These are phyloP conservation scores for Bos javanicus DNA, from an alignment of 2,113 vertebrate species.

Conservation along the genomic window DNA sequence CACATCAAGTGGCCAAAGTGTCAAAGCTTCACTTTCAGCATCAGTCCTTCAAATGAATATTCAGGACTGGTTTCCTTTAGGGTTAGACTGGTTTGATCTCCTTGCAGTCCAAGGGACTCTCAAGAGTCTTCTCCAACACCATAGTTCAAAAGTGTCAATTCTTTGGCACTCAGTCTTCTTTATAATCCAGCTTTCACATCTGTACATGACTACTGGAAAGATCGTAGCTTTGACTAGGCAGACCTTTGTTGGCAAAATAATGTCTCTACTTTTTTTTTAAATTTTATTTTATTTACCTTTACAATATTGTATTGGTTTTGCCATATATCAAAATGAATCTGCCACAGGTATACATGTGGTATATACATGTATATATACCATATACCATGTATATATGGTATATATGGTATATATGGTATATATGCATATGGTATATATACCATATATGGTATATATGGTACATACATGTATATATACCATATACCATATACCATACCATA, in stretches of 20 bases:
- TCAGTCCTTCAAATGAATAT: not conserved
- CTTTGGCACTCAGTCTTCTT: not conserved
- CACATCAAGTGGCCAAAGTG: not conserved
- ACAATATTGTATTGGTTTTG: too few species aligned
- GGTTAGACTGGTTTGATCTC: not conserved
- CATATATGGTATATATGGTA: too few species aligned
- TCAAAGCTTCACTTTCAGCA: fast-evolving
- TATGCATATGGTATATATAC: too few species aligned
- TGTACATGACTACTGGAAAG: not conserved
- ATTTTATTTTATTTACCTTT: too few species aligned
- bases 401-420: too few species aligned
- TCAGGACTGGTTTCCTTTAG: not conserved
- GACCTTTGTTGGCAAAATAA: not conserved
- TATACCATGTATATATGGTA: too few species aligned
- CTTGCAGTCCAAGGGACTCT: not conserved
- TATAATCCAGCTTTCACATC: not conserved
- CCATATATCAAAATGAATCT: too few species aligned
- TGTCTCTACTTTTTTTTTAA: not conserved
- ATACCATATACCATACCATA: too few species aligned
- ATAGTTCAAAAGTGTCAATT: not conserved
- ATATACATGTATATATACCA: too few species aligned
- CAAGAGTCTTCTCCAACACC: not conserved
- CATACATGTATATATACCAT: too few species aligned
- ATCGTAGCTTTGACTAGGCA: not conserved
- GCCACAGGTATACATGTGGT: too few species aligned